These are phyloP conservation scores for Chydorus sphaericus DNA, from an alignment of 2,888 invertebrate species.

Conservation along the genomic window DNA sequence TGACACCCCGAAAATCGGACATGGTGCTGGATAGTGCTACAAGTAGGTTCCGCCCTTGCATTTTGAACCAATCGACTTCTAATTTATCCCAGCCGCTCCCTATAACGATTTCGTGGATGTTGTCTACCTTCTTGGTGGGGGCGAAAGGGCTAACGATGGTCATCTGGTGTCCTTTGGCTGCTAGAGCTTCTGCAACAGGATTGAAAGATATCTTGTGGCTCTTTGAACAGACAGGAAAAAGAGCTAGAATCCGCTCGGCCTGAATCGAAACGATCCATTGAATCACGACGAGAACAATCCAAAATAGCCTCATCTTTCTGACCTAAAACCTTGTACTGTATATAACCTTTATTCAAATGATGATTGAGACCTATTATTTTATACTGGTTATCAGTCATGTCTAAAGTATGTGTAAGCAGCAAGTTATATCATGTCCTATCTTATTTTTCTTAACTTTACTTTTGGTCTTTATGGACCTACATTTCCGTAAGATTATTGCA, in stretches of 20 bases:
- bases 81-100: not conserved
- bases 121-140: not conserved
- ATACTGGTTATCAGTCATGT: too few species aligned
- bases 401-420: too few species aligned
- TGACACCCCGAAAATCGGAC: too few species aligned
- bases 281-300: not conserved
- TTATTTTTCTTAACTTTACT: too few species aligned
- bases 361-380: too few species aligned
- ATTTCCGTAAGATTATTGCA: too few species aligned
- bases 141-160: not conserved
- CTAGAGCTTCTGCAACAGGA: conserved; percentile 1
- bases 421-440: too few species aligned
- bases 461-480: too few species aligned
- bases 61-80: not conserved
- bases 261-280: not conserved
- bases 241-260: not conserved
- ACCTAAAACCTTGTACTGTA: too few species aligned
- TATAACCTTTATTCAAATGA: too few species aligned
- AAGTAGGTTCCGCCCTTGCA: too few species aligned
- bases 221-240: not conserved
- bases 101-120: not conserved
- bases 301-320: not conserved
- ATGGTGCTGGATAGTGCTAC: too few species aligned
- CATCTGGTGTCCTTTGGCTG: not conserved
- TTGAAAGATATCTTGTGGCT: conserved; percentile 9